Evolutionary conservation across 2,888 invertebrate genomes (phyloP).

Genomic region (Ommatoiulus sabulosus): DNA sequence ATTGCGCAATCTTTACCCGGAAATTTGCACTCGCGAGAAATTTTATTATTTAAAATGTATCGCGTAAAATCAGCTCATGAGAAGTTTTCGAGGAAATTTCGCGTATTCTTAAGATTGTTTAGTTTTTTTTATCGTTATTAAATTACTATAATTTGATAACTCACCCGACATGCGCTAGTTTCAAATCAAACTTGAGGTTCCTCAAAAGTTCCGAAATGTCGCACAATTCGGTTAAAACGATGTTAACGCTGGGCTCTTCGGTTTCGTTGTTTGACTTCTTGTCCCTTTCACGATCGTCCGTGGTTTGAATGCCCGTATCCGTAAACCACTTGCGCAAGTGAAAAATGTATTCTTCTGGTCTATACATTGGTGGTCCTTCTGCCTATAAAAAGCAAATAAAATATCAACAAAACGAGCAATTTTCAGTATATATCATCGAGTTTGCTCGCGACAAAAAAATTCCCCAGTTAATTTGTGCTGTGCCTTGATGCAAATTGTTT

Average conservation of each 20-base stretch:
- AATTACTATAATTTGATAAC: constrained; percentile 56
- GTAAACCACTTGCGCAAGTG: constrained; percentile 59
- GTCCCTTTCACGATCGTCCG: constrained; percentile 56
- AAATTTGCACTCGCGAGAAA: neutral
- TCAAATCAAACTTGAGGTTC: constrained; percentile 86
- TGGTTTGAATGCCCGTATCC: constrained; percentile 56
- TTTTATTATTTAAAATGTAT: neutral
- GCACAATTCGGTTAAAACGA: constrained; percentile 64
- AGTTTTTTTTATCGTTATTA: too few relatives aligned
- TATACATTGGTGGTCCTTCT: constrained; percentile 60
- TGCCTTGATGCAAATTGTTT: too few relatives aligned
- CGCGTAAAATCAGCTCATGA: neutral
- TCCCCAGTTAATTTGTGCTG: too few relatives aligned
- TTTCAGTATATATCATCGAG: too few relatives aligned
- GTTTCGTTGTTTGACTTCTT: neutral
- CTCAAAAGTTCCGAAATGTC: constrained; percentile 88
- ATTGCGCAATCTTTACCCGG: neutral
- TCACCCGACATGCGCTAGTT: constrained; percentile 89
- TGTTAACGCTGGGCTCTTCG: constrained; percentile 57
- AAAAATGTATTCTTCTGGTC: constrained; percentile 60
- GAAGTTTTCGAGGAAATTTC: neutral
- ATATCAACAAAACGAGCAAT: too few relatives aligned
- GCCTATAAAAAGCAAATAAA: constrained; percentile 55
- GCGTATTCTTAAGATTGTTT: too few relatives aligned
- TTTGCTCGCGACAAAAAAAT: too few relatives aligned